phyloP scores from a whole-genome alignment of 1,140 invertebrate species.

The Pemphigus obesinymphae region DNA sequence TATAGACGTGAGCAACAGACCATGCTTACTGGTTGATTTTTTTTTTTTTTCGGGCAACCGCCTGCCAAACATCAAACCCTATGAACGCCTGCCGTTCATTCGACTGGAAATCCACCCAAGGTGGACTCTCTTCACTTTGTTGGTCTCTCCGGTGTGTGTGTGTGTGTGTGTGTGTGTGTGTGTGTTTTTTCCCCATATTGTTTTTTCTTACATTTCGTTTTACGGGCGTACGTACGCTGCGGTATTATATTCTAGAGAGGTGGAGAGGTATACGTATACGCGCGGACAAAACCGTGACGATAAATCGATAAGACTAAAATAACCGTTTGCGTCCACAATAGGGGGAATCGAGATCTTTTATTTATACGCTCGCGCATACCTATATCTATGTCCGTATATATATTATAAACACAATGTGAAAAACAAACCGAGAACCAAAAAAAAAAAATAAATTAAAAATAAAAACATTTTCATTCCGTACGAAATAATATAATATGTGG shows the following conservation, averaged over 20 bases:
- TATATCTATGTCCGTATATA: not conserved
- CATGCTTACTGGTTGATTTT: constrained; percentile 36
- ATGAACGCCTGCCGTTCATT: constrained; percentile 23
- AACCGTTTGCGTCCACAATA: constrained; percentile 29
- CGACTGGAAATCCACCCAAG: constrained; percentile 39
- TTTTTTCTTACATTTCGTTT: constrained; percentile 4
- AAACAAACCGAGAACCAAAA: not conserved
- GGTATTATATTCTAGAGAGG: not conserved
- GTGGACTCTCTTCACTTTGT: constrained; percentile 35
- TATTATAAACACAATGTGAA: not conserved
- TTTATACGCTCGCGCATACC: not conserved
- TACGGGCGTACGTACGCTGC: not conserved
- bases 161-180: not conserved
- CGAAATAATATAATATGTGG: too few relatives aligned
- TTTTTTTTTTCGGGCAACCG: constrained; percentile 25
- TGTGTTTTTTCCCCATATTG: not conserved
- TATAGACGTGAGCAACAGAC: constrained; percentile 17
- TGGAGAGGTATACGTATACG: not conserved
- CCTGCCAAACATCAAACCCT: constrained; percentile 39
- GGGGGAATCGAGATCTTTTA: constrained; percentile 3
- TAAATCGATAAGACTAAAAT: constrained; percentile 41
- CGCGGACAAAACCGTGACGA: constrained; percentile 30
- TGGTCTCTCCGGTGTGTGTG: constrained; percentile 21
- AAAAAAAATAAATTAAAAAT: too few relatives aligned
- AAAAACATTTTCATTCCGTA: too few relatives aligned